Evolutionary conservation across 2,888 invertebrate genomes (phyloP), one percentile per base, ranked within the genome.

Genomic region (Herminia tarsipennalis): DNA sequence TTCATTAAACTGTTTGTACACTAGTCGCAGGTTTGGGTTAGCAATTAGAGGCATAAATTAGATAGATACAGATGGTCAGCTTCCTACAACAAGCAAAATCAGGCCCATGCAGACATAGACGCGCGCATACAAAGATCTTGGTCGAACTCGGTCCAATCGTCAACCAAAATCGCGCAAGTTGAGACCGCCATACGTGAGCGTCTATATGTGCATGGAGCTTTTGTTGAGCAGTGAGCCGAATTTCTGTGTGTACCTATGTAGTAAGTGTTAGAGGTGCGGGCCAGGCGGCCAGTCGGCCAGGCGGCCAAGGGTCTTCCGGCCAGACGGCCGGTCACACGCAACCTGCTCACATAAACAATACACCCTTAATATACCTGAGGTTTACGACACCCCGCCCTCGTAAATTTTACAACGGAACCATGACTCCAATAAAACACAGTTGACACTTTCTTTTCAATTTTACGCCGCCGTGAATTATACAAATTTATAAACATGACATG

Each of bases 1-100:
- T 63, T 56, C 51, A 56, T 66, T 59, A 63, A 66, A 59, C 53
- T 56, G 51, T 56, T 66, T 56, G 59, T 66, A 43, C 37, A 39
- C 40, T 43, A 53, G 48, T 40, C 51, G 42, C 34, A 46, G 32
- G 58, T 61, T 64, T 52, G 42, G 51, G 43, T 55, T 51, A 41
- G 52, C 65, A 65, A 62, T 55, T 62, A 62, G 30, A 54, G 34
- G 57, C n/a, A n/a, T n/a, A n/a, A n/a, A n/a, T n/a, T n/a, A n/a
- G n/a, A n/a, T n/a, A n/a, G n/a, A n/a, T n/a, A n/a, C n/a, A n/a
- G n/a, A n/a, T n/a, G n/a, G n/a, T n/a, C n/a, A n/a, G n/a, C n/a
- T n/a, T n/a, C n/a, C n/a, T n/a, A n/a, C n/a, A n/a, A n/a, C n/a
- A n/a, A n/a, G n/a, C n/a, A n/a, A n/a, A n/a, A n/a, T n/a, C n/a